These are phyloP conservation scores for Malurus cyaneus DNA, from an alignment of 2,113 vertebrate genomes.

Conservation along the genomic window DNA sequence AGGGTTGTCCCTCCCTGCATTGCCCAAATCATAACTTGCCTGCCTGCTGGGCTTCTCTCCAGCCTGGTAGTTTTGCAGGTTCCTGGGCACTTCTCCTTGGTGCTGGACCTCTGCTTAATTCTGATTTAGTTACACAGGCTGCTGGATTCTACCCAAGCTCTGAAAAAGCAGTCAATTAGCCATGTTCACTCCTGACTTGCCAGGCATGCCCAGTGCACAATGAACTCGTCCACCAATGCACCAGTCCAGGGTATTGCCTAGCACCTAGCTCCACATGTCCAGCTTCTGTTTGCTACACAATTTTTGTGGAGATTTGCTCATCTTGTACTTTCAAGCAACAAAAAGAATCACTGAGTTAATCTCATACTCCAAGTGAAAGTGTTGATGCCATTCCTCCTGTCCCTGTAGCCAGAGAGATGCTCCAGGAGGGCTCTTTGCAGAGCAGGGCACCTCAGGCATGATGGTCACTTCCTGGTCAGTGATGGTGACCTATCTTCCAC, in stretches of 20 bases:
- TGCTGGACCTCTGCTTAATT: background rate
- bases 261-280: background rate
- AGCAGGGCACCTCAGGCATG: background rate
- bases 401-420: background rate
- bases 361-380: background rate
- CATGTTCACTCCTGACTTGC: accelerated
- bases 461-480: background rate
- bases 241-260: background rate
- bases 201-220: background rate
- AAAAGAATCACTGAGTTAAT: background rate
- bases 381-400: background rate
- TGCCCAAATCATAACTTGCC: background rate
- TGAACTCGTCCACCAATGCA: background rate
- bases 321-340: background rate
- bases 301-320: background rate
- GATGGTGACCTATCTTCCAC: background rate
- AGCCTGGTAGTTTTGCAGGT: background rate
- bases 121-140: background rate
- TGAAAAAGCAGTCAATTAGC: background rate
- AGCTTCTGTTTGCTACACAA: background rate
- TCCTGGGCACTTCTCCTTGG: background rate
- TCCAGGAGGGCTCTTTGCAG: background rate
- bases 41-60: background rate
- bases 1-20: background rate
- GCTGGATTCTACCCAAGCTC: background rate